phyloP scores from a whole-genome alignment of 1,140 invertebrate species.

The Zaprionus tsacasi region DNA sequence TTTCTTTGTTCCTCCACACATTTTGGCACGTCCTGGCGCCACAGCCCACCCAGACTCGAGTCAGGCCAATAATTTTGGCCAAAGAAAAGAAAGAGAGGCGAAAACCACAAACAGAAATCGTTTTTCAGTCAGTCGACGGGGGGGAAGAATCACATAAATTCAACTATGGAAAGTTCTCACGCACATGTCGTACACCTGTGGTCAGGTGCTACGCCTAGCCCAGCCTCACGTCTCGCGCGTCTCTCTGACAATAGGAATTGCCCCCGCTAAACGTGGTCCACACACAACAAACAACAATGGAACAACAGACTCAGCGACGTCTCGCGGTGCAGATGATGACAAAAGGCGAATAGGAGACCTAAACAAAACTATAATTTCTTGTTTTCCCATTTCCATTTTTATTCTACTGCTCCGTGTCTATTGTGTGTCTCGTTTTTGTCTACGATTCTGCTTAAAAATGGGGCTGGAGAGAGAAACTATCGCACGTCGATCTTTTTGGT shows the following conservation, averaged over 20 bases:
- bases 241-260: conserved; percentile 51
- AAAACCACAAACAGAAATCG: conserved; percentile 53
- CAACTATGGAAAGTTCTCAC: conserved; percentile 64
- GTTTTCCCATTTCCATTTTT: conserved; percentile 46
- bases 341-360: conserved; percentile 19
- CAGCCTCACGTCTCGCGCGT: conserved; percentile 34
- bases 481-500: conserved; percentile 60
- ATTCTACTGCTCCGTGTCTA: conserved; percentile 49
- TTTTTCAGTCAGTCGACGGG: conserved; percentile 18
- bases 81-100: neutral
- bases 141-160: conserved; percentile 64
- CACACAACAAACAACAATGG: conserved; percentile 54
- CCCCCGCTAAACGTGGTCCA: conserved; percentile 47
- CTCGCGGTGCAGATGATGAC: conserved; percentile 39
- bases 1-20: conserved; percentile 4
- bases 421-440: conserved; percentile 49
- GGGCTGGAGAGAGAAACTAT: conserved; percentile 55
- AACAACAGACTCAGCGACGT: conserved; percentile 51
- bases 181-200: conserved; percentile 63
- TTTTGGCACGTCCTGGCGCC: conserved; percentile 56
- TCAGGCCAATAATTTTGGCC: conserved; percentile 10
- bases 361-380: conserved; percentile 40
- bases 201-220: conserved; percentile 38
- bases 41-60: conserved; percentile 49
- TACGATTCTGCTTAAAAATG: conserved; percentile 73